Evolutionary conservation across 2,797 vertebrate species (phyloP).

Genomic region (Chlorospingus flavigularis): DNA sequence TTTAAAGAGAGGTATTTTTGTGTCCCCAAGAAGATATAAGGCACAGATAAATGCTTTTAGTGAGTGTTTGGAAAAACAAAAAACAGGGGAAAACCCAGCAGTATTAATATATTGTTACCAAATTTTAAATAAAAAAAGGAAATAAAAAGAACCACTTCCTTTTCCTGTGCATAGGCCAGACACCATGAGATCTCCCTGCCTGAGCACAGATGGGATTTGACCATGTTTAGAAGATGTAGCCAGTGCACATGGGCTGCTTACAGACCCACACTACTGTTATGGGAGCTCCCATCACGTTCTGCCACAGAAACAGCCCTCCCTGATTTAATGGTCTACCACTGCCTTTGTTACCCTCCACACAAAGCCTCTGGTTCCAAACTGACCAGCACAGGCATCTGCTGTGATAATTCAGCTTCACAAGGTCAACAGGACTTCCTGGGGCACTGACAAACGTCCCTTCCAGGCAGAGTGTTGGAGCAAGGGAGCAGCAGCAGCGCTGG

Average conservation of each 20-base stretch:
- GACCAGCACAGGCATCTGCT: not conserved
- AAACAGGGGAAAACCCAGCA: not conserved
- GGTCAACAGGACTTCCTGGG: not conserved
- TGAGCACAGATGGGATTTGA: not conserved
- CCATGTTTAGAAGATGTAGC: rapidly evolving
- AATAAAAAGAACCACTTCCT: not conserved
- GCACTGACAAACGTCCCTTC: rapidly evolving
- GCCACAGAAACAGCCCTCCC: not conserved
- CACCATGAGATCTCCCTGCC: not conserved
- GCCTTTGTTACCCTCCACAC: not conserved
- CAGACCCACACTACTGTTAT: not conserved
- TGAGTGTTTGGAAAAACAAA: not conserved
- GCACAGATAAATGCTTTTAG: not conserved
- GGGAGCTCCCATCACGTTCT: not conserved
- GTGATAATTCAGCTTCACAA: not conserved
- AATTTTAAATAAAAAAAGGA: not conserved
- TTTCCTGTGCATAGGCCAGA: not conserved
- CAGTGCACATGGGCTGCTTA: not conserved
- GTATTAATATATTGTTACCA: not conserved
- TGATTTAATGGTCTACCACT: not conserved
- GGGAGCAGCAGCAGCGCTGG: not conserved
- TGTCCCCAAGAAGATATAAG: not conserved
- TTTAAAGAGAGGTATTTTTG: not conserved
- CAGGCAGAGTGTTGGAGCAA: not conserved
- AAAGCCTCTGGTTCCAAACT: not conserved